Evolutionary conservation across 2,888 invertebrate genomes (phyloP).

Genomic region (Ferdinandea cuprea): DNA sequence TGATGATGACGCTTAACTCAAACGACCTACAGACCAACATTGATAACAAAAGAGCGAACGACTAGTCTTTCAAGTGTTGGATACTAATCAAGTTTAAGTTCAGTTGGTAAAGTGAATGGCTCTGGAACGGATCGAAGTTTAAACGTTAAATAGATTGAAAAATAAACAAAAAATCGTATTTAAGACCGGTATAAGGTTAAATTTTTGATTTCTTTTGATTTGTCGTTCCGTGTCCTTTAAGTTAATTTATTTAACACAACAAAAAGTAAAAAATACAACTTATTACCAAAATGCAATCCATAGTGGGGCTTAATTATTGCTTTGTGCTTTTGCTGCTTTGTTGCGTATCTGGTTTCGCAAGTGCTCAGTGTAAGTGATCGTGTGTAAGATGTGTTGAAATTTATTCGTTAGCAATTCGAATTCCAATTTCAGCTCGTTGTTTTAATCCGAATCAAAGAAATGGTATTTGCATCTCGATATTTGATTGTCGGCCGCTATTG

Average conservation of each 20-base stretch:
- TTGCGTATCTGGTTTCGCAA: constrained; percentile 53
- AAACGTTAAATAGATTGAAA: neutral
- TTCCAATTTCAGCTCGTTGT: constrained; percentile 84
- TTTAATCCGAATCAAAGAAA: constrained; percentile 80
- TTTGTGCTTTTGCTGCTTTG: constrained; percentile 41
- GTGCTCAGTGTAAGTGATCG: constrained; percentile 76
- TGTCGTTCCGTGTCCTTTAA: constrained; percentile 48
- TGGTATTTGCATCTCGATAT: constrained; percentile 80
- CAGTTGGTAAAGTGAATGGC: constrained; percentile 66
- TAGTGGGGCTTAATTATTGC: constrained; percentile 30
- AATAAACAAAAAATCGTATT: neutral
- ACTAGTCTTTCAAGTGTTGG: constrained; percentile 64
- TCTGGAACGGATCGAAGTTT: constrained; percentile 53
- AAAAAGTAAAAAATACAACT: neutral
- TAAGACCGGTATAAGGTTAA: constrained; percentile 40
- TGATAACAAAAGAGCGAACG: constrained; percentile 50
- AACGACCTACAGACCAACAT: constrained; percentile 47
- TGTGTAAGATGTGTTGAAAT: constrained; percentile 4
- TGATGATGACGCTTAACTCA: constrained; percentile 14
- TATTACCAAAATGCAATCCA: constrained; percentile 43
- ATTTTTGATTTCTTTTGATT: constrained; percentile 32
- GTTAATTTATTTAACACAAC: constrained; percentile 4
- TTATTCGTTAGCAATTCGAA: constrained; percentile 29
- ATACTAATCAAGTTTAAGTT: constrained; percentile 71
- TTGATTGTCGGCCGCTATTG: constrained; percentile 79